phyloP scores from a whole-genome alignment of 2,888 invertebrate species.

The Suillia variegata region DNA sequence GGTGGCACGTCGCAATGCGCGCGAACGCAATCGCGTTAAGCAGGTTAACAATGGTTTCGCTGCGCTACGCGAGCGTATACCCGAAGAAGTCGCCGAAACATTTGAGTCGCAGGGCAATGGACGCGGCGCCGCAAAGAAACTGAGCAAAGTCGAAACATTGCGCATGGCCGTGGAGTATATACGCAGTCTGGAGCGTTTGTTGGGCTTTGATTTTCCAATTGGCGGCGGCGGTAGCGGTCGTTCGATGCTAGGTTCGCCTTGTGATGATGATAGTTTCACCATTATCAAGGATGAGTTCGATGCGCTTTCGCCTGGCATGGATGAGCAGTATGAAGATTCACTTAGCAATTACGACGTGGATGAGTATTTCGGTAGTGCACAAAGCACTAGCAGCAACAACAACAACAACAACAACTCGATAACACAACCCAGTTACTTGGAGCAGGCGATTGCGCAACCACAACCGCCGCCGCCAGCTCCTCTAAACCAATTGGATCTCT shows the following conservation, averaged over 20 bases:
- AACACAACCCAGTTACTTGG: constrained; percentile 9
- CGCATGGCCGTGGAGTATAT: constrained; percentile 92
- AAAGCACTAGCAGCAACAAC: constrained; percentile 12
- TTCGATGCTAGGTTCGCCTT: constrained; percentile 27
- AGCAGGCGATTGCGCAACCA: neutral
- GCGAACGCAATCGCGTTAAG: constrained; percentile 90
- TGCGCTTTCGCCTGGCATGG: constrained; percentile 38
- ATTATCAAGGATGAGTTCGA: constrained; percentile 56
- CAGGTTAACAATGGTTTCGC: constrained; percentile 92
- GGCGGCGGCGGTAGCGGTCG: constrained; percentile 27
- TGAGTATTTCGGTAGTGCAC: constrained; percentile 31
- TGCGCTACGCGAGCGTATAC: constrained; percentile 84
- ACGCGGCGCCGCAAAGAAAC: constrained; percentile 73
- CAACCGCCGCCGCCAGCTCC: constrained; percentile 11
- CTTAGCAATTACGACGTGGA: constrained; percentile 53
- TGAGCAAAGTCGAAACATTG: constrained; percentile 87
- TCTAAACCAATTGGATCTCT: constrained; percentile 39
- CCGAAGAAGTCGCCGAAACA: constrained; percentile 76
- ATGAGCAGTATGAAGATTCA: constrained; percentile 51
- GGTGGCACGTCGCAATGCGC: constrained; percentile 86
- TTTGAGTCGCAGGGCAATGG: constrained; percentile 68
- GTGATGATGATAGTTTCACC: constrained; percentile 55
- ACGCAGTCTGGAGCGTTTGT: constrained; percentile 75
- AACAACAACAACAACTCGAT: neutral
- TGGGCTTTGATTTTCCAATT: constrained; percentile 67